Evolutionary conservation across 2,888 invertebrate genomes (phyloP).

Genomic region (Torymus auratus): DNA sequence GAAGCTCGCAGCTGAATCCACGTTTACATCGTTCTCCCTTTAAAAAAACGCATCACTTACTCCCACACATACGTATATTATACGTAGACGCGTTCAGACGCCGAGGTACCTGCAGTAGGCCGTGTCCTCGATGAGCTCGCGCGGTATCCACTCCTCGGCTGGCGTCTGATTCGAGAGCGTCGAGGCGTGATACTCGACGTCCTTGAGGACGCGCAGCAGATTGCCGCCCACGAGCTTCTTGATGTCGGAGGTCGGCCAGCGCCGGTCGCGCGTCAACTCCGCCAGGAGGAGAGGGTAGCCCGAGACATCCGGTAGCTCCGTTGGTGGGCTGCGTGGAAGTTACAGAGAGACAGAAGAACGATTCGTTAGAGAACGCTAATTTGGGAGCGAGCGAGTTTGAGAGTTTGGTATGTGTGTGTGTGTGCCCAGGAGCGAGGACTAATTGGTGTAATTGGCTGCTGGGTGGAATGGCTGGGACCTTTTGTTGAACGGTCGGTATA

Average conservation of each 20-base stretch:
- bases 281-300: slow-evolving; percentile 81
- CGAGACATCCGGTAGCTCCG: slow-evolving; percentile 79
- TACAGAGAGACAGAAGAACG: no score
- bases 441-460: no score
- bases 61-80: no score
- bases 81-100: slow-evolving; percentile 54
- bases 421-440: no score
- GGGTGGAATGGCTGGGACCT: no score
- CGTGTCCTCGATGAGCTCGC: slow-evolving; percentile 78
- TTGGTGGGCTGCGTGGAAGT: slow-evolving; percentile 75
- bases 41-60: no score
- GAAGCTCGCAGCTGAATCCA: no score
- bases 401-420: no score
- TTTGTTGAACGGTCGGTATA: no score
- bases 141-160: slow-evolving; percentile 79
- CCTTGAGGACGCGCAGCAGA: slow-evolving; percentile 79
- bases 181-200: slow-evolving; percentile 76
- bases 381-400: no score
- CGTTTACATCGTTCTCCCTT: no score
- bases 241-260: slow-evolving; percentile 80
- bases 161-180: slow-evolving; percentile 76
- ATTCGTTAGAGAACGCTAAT: no score
- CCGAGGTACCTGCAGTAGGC: slow-evolving; percentile 79
- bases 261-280: slow-evolving; percentile 80
- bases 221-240: slow-evolving; percentile 81